Percentiles rank a stretch among this genome's conserved stretches.
These are phyloP conservation scores for Prionailurus viverrinus DNA, from an alignment of 2,113 vertebrate species.

Conservation along the genomic window DNA sequence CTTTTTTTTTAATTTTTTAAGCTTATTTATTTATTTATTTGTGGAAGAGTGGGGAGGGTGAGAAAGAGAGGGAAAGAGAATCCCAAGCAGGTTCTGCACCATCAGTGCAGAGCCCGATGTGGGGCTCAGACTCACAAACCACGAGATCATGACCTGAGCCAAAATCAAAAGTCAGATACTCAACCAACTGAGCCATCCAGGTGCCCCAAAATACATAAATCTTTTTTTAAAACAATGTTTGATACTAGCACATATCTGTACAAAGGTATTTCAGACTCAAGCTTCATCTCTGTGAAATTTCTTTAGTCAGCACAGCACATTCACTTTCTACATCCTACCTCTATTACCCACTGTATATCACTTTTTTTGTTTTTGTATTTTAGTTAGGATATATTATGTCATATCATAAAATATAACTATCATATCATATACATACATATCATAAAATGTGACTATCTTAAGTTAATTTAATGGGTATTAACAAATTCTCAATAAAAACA, in stretches of 20 bases:
- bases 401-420: neutral
- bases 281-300: neutral
- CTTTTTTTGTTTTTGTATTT: neutral
- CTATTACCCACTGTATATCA: neutral
- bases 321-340: constrained; percentile 11
- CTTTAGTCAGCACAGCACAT: neutral
- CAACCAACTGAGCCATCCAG: too few relatives aligned
- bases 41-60: too few relatives aligned
- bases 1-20: neutral
- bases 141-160: too few relatives aligned
- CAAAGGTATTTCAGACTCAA: neutral
- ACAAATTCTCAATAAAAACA: constrained; percentile 31
- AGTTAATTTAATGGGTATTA: neutral
- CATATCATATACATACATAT: neutral
- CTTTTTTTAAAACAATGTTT: neutral
- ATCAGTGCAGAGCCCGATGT: too few relatives aligned
- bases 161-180: too few relatives aligned
- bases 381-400: neutral
- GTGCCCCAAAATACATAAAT: neutral
- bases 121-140: too few relatives aligned
- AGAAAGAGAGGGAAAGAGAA: too few relatives aligned
- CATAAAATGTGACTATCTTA: constrained; percentile 44
- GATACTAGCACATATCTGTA: neutral
- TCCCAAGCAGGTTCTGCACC: too few relatives aligned
- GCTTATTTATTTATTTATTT: too few relatives aligned